Percentiles rank a stretch among this genome's conserved stretches.
These are phyloP conservation scores for Eucriotettix oculatus DNA, from an alignment of 2,888 invertebrate genomes.

Conservation along the genomic window DNA sequence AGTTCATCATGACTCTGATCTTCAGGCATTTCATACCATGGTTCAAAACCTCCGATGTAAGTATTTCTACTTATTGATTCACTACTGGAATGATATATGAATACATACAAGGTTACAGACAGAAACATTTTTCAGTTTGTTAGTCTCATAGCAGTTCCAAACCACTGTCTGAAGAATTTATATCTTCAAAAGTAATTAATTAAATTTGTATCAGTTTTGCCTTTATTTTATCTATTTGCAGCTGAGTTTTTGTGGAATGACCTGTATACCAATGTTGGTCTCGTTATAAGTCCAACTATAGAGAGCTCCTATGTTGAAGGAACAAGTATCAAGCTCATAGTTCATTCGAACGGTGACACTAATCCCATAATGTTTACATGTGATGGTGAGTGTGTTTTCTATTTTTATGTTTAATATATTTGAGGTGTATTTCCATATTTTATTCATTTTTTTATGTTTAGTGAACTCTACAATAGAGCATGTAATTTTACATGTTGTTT, in stretches of 20 bases:
- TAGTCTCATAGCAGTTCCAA: too few relatives aligned
- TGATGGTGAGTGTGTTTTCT: slow-evolving; percentile 48
- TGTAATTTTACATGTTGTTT: slow-evolving; percentile 67
- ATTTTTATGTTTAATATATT: not conserved
- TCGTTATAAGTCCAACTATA: slow-evolving; percentile 75
- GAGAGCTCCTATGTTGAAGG: slow-evolving; percentile 60
- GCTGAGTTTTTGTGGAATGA: slow-evolving; percentile 61
- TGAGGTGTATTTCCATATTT: slow-evolving; percentile 1
- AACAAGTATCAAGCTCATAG: slow-evolving; percentile 78
- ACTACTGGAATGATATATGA: too few relatives aligned
- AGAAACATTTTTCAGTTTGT: not conserved
- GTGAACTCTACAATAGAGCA: slow-evolving; percentile 76
- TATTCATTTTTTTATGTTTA: slow-evolving; percentile 27
- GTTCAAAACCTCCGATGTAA: slow-evolving; percentile 61
- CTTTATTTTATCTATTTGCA: slow-evolving; percentile 17
- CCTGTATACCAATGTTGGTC: slow-evolving; percentile 65
- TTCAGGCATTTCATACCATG: slow-evolving; percentile 69
- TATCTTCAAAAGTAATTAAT: not conserved
- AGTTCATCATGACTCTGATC: slow-evolving; percentile 54
- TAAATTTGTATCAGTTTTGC: not conserved
- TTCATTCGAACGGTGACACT: slow-evolving; percentile 42
- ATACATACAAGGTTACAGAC: too few relatives aligned
- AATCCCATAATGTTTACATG: slow-evolving; percentile 76
- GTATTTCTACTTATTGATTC: slow-evolving; percentile 18
- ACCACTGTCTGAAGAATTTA: not conserved